Percentiles rank a stretch among this genome's conserved stretches.
Evolutionary conservation across 1,140 invertebrate genomes (phyloP).

Genomic region (Ostrea edulis): DNA sequence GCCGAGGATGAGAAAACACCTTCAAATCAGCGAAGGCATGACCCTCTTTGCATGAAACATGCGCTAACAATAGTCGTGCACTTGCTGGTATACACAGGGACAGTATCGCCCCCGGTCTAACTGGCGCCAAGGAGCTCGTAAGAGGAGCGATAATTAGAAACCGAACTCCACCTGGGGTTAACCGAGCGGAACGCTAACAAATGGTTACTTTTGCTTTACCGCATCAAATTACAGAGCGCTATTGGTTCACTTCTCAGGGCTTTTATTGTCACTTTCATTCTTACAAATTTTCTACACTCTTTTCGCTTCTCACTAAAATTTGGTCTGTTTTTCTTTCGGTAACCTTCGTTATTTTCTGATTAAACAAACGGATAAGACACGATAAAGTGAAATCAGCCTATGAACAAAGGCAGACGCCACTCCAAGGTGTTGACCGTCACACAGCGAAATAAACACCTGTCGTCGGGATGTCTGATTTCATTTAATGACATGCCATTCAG

Average conservation of each 20-base stretch:
- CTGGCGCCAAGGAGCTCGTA: constrained; percentile 58
- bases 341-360: constrained; percentile 44
- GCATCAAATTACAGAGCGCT: constrained; percentile 50
- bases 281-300: constrained; percentile 5
- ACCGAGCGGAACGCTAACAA: constrained; percentile 56
- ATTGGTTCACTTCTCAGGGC: constrained; percentile 36
- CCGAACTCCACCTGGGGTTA: constrained; percentile 51
- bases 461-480: constrained; percentile 59
- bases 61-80: constrained; percentile 55
- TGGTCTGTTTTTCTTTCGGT: constrained; percentile 23
- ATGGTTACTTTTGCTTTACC: constrained; percentile 46
- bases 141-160: constrained; percentile 60
- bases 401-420: constrained; percentile 37
- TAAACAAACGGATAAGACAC: constrained; percentile 43
- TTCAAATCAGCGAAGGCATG: constrained; percentile 44
- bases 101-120: constrained; percentile 51
- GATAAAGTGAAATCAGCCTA: constrained; percentile 39
- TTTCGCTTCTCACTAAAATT: constrained; percentile 17
- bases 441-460: constrained; percentile 60
- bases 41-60: constrained; percentile 57
- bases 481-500: constrained; percentile 55
- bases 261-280: constrained; percentile 57
- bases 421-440: constrained; percentile 55
- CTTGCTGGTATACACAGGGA: constrained; percentile 49
- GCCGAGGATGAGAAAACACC: constrained; percentile 19